Base-by-base conservation (phyloP, 1,140 invertebrate species). In the Sarcophaga peregrina region DNA sequence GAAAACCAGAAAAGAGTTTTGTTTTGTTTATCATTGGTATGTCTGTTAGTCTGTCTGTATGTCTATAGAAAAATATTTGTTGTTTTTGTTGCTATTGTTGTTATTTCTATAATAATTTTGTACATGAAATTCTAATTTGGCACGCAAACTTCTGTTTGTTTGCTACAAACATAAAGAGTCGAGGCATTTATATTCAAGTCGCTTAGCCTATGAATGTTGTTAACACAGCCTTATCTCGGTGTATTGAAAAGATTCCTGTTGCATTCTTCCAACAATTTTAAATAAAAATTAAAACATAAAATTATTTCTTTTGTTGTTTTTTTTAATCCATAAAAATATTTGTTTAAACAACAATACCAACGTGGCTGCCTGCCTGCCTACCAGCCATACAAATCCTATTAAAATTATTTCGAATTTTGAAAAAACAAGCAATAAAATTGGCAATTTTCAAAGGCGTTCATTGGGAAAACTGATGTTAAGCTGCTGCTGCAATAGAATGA, bases 61-160 rank as follows among this genome's bases (percentile, higher is more conserved):
- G 48, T 80, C 13, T 80, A 37, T 80, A 52, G 13, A 17, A n/a
- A n/a, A n/a, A n/a, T n/a, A n/a, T n/a, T n/a, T n/a, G n/a, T n/a
- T n/a, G n/a, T 80, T 46, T n/a, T 25, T 48, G 78, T 13, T 58
- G 15, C 13, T 25, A 58, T 54, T 81, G 47, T 72, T 68, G 75
- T 52, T 78, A 78, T 78, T 78, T 20, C 17, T 58, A 58, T 68
- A 72, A 72, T 72, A 78, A 78, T 78, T 50, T 78, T 52, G 75
- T 52, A 78, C 75, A 78, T 78, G 47, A 78, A 78, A 78, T 78
- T 78, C 75, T 78, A 78, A 78, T 78, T 52, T 48, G 17, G 11
- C 75, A 78, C 75, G 75, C 75, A 78, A 78, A 78, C 75, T 20
- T 68, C 13, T 52, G 8, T 52, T 52, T 68, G n/a, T 68, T 68